phyloP scores from a whole-genome alignment of 2,888 invertebrate genomes.

The Lithosia quadra region DNA sequence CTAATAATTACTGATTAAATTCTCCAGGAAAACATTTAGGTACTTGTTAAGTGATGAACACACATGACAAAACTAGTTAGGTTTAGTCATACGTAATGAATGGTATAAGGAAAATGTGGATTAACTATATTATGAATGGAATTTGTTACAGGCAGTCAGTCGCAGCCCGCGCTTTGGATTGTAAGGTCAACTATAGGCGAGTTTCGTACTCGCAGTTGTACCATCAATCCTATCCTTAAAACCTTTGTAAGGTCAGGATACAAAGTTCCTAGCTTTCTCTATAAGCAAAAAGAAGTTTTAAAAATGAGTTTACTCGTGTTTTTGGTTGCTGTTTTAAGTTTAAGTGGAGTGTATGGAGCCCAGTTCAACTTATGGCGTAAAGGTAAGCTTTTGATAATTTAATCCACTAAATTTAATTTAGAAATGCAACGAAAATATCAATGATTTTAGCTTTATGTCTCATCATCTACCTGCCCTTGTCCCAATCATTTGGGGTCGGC shows the following conservation, averaged over 20 bases:
- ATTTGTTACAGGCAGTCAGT: constrained; percentile 27
- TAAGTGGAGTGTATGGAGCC: constrained; percentile 29
- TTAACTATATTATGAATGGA: constrained; percentile 20
- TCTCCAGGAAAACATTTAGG: constrained; percentile 2
- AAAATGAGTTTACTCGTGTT: constrained; percentile 16
- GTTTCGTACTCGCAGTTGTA: constrained; percentile 45
- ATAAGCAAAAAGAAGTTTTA: constrained; percentile 22
- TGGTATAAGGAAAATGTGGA: constrained; percentile 35
- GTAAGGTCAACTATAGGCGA: constrained; percentile 54
- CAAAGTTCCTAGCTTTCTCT: constrained; percentile 39
- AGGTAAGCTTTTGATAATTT: constrained; percentile 25
- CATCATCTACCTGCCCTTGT: too few species aligned
- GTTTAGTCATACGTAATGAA: constrained; percentile 12
- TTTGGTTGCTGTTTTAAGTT: constrained; percentile 21
- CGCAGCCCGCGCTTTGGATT: constrained; percentile 38
- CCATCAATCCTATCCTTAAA: constrained; percentile 45
- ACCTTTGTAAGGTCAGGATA: constrained; percentile 44
- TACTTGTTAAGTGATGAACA: neutral
- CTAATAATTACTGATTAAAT: neutral
- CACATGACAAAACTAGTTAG: neutral
- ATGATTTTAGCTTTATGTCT: neutral
- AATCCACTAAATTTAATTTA: neutral
- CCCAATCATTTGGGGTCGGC: too few species aligned
- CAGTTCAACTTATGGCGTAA: constrained; percentile 35
- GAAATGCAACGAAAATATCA: neutral